Percentiles rank a stretch among this genome's conserved stretches.
Evolutionary conservation across 2,797 vertebrate genomes (phyloP).

Genomic region (Champsocephalus gunnari): DNA sequence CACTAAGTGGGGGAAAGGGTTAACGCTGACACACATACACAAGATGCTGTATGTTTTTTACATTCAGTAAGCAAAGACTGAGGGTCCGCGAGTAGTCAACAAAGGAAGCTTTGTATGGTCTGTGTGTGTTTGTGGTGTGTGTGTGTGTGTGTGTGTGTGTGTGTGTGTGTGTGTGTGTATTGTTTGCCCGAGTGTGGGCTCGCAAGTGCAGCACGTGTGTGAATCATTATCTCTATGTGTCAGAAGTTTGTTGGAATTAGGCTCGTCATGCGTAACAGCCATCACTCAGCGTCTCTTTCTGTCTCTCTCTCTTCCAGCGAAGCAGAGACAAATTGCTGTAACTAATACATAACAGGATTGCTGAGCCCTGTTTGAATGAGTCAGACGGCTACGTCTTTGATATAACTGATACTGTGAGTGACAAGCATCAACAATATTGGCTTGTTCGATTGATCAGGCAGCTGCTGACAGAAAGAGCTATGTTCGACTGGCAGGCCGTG

Average conservation of each 20-base stretch:
- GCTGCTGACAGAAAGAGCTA: conserved; percentile 43
- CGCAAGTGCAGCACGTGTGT: conserved; percentile 77
- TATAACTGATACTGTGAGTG: conserved; percentile 56
- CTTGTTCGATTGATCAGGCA: conserved; percentile 49
- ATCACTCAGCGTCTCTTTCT: conserved; percentile 66
- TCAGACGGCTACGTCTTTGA: conserved; percentile 54
- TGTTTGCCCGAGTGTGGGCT: conserved; percentile 78
- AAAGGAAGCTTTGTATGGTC: conserved; percentile 81
- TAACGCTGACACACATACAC: conserved; percentile 54
- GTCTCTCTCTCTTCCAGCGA: conserved; percentile 58
- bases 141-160: conserved; percentile 44
- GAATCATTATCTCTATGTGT: conserved; percentile 80
- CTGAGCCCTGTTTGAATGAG: conserved; percentile 46
- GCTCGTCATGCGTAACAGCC: conserved; percentile 69
- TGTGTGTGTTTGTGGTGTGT: conserved; percentile 36
- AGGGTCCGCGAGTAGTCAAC: conserved; percentile 75
- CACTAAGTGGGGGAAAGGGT: conserved; percentile 55
- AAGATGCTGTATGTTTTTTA: conserved; percentile 71
- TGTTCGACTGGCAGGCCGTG: conserved; percentile 50
- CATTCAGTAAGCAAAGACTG: conserved; percentile 67
- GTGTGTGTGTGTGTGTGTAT: conserved; percentile 40
- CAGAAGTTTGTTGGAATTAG: conserved; percentile 71
- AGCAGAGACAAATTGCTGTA: conserved; percentile 75
- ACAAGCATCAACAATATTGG: conserved; percentile 57
- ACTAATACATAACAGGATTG: conserved; percentile 74